Conservation (phyloP, 2,113 vertebrate genomes). For the Rhineura floridana region DNA sequence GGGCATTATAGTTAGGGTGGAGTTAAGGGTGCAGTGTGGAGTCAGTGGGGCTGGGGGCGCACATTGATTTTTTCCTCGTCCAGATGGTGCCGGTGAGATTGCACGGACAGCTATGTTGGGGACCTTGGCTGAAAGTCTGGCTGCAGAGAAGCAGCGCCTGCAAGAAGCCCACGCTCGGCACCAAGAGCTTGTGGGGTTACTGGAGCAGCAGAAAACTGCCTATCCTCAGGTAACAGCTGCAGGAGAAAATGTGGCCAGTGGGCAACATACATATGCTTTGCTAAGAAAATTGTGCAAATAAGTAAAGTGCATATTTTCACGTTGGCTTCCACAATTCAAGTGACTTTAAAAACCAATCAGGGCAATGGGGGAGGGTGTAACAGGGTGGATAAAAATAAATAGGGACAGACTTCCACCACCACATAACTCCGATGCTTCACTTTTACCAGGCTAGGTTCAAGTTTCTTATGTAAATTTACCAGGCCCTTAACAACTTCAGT, state of each 20-base stretch:
- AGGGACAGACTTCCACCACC: too few relatives aligned
- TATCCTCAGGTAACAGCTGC: constrained; percentile 62
- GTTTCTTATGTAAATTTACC: too few relatives aligned
- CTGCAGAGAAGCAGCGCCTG: constrained; percentile 76
- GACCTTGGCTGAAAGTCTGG: constrained; percentile 75
- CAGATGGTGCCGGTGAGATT: constrained; percentile 80
- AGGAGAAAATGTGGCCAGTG: neutral
- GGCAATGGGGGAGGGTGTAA: too few relatives aligned
- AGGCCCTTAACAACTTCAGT: too few relatives aligned
- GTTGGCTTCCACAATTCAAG: neutral
- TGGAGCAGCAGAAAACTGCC: constrained; percentile 77
- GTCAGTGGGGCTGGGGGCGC: too few relatives aligned
- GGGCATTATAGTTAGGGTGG: fast-evolving
- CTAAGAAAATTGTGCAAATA: neutral
- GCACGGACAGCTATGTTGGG: constrained; percentile 77
- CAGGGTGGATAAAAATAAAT: neutral
- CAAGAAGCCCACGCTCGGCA: constrained; percentile 70
- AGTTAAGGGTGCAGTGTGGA: neutral
- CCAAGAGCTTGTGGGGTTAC: constrained; percentile 69
- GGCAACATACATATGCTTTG: neutral
- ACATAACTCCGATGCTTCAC: too few relatives aligned
- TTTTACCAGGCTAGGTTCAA: too few relatives aligned
- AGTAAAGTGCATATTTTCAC: neutral
- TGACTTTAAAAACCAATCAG: neutral
- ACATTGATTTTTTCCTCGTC: neutral